Evolutionary conservation across 2,888 invertebrate species (phyloP), one percentile per base, ranked within the genome.

Genomic region (Macropis europaea): DNA sequence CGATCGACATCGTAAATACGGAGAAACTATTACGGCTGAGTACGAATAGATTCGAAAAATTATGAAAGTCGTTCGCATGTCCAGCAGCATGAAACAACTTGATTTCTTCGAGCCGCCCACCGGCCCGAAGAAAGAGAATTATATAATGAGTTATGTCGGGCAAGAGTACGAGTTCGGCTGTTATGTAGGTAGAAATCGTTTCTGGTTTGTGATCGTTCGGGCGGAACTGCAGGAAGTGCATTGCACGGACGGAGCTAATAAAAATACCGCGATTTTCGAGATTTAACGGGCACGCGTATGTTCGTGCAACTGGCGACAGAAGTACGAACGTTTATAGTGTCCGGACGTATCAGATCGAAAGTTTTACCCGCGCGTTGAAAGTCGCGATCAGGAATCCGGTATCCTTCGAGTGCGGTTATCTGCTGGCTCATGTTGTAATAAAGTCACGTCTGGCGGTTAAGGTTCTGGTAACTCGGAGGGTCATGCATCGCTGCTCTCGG

Each of bases 361-460:
- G n/a, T 45, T 67, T 62, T 68, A 30, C 40, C n/a, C 47, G 34
- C 17, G 32, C 38, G 43, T 54, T 48, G 68, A 47, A 60, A 67
- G 34, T 17, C 26, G 7, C 61, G 42, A 63, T 17, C 47, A 38
- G 36, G 72, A 76, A 81, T 82, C 83, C 80, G 82, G 76, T 71
- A 80, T 70, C 63, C 70, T 77, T 82, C 80, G 77, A 71, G 43
- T 70, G 83, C 77, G 73, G 75, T 79, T 76, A 50, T 67, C 71
- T 60, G 38, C 56, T 45, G 48, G 52, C 42, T 30, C 52, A 11
- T 73, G 64, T 69, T 76, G 79, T 64, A 78, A 81, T 45, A 61
- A 52, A 76, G 67, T 81, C 77, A 61, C 73, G 76, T 84, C 78
- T 79, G 66, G 70, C 70, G 82, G 76, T 83, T 84, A 75, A 77